Conservation (phyloP, 2,113 vertebrate genomes). For the Amphiprion ocellaris region DNA sequence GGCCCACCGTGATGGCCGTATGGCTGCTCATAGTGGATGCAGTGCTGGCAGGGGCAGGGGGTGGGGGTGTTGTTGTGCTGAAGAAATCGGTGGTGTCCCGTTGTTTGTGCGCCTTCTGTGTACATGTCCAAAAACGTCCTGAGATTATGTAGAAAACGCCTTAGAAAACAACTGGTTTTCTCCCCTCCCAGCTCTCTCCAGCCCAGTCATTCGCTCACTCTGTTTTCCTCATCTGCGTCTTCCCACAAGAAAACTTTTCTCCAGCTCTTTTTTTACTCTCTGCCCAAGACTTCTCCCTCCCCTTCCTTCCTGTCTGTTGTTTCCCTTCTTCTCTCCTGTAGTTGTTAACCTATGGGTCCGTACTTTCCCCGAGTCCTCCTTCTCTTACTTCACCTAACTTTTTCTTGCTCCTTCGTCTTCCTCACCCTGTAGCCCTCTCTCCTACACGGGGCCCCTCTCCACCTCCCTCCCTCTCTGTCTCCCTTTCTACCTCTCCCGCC, state of each 20-base stretch:
- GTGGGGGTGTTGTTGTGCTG: slow-evolving; percentile 41
- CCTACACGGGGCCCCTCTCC: slow-evolving; percentile 71
- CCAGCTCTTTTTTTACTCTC: slow-evolving; percentile 58
- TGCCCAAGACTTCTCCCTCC: slow-evolving; percentile 70
- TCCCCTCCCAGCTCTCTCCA: slow-evolving; percentile 70
- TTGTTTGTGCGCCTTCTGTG: slow-evolving; percentile 71
- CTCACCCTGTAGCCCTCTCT: slow-evolving; percentile 74
- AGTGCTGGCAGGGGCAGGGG: slow-evolving; percentile 67
- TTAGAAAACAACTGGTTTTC: slow-evolving; percentile 79
- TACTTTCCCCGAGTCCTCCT: slow-evolving; percentile 42
- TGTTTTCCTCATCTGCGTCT: slow-evolving; percentile 86
- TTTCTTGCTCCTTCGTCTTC: slow-evolving; percentile 66
- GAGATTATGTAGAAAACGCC: slow-evolving; percentile 61
- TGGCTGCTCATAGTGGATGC: slow-evolving; percentile 59
- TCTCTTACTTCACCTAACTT: slow-evolving; percentile 69
- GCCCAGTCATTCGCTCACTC: slow-evolving; percentile 81
- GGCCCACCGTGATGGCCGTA: slow-evolving; percentile 39
- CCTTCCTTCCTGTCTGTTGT: slow-evolving; percentile 82
- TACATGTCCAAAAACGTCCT: slow-evolving; percentile 80
- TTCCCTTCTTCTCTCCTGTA: slow-evolving; percentile 63
- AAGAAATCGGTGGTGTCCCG: slow-evolving; percentile 68
- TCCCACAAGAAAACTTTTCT: slow-evolving; percentile 80
- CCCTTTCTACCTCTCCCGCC: slow-evolving; percentile 78
- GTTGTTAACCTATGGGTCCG: slow-evolving; percentile 43
- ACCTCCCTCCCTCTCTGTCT: slow-evolving; percentile 70